A percentile compares a stretch with the other conserved stretches of the same genome.
Conservation (phyloP, 2,113 vertebrate species). For the Ia io region DNA sequence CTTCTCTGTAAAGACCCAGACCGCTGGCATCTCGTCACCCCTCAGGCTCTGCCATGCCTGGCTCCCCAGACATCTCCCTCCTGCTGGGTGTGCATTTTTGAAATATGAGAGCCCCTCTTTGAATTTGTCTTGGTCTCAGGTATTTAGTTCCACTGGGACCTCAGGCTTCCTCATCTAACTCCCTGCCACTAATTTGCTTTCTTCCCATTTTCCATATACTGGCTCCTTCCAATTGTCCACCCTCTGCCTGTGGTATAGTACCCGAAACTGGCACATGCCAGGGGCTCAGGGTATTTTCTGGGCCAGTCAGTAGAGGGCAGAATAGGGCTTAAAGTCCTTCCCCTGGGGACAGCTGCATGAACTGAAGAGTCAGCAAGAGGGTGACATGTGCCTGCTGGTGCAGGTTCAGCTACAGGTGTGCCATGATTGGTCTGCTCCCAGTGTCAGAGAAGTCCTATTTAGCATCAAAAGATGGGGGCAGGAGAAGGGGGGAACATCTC, state of each 20-base stretch:
- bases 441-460: background rate
- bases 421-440: background rate
- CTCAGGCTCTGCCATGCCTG: background rate
- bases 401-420: background rate
- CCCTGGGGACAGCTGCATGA: background rate
- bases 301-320: background rate
- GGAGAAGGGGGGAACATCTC: background rate
- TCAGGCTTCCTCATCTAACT: background rate
- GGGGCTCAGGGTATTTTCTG: background rate
- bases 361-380: background rate
- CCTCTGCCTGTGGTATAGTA: background rate
- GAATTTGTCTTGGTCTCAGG: background rate
- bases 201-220: background rate
- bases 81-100: background rate
- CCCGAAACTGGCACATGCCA: background rate
- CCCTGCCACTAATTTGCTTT: no score
- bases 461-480: background rate
- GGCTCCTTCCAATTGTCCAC: background rate
- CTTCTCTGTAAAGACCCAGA: background rate
- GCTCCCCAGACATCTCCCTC: background rate
- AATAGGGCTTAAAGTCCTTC: background rate
- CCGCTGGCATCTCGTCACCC: background rate
- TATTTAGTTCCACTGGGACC: background rate
- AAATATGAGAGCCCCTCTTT: background rate
- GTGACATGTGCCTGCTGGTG: background rate